Conservation (phyloP, 2,888 invertebrate species). For the Serrognathus titanus region DNA sequence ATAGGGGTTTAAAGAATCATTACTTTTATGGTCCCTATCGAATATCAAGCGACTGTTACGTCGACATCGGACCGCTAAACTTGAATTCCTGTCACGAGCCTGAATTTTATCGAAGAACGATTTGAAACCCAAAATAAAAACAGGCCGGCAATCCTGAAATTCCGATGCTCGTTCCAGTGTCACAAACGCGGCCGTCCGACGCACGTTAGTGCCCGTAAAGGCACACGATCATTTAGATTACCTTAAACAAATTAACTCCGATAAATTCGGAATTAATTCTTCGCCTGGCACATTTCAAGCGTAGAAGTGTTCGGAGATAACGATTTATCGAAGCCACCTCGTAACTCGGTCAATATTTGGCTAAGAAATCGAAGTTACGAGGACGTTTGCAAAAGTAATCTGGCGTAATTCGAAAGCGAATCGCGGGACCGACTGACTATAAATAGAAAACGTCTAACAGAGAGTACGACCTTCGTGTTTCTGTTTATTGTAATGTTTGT, state of each 20-base stretch:
- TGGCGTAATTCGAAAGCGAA: too few species aligned
- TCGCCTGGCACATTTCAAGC: background rate
- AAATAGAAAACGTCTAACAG: too few species aligned
- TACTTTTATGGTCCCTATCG: background rate
- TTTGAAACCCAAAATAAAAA: background rate
- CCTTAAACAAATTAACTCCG: background rate
- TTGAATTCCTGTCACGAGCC: constrained; percentile 1
- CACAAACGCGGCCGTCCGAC: background rate
- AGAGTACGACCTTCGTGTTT: too few species aligned
- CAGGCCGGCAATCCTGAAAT: background rate
- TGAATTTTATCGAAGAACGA: background rate
- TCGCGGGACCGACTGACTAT: too few species aligned
- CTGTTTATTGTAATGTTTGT: too few species aligned
- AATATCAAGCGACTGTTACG: background rate
- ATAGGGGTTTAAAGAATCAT: too few species aligned
- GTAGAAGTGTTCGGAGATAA: too few species aligned
- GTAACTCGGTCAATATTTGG: too few species aligned
- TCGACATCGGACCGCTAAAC: background rate
- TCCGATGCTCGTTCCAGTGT: background rate
- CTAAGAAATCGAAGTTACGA: too few species aligned
- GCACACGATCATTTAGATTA: background rate
- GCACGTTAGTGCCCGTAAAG: background rate
- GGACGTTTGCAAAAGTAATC: too few species aligned
- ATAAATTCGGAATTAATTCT: background rate
- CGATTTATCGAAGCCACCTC: too few species aligned